Percentiles rank a stretch among this genome's conserved stretches.
These are phyloP conservation scores for Odocoileus virginianus DNA, from an alignment of 2,113 vertebrate species.

Conservation along the genomic window DNA sequence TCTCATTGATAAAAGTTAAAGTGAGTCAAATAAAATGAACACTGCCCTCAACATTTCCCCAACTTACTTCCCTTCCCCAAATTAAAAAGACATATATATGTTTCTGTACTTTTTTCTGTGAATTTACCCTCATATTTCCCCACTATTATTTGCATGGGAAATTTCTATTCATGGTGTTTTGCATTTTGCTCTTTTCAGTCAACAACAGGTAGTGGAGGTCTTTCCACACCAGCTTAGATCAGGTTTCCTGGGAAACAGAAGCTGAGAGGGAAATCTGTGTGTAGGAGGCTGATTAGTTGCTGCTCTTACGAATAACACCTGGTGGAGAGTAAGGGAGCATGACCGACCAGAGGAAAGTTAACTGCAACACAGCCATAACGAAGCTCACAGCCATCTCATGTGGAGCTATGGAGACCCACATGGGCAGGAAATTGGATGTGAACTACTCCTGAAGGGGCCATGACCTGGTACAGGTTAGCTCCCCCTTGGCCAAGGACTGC, in stretches of 20 bases:
- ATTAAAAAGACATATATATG: not conserved
- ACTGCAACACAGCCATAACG: fast-evolving
- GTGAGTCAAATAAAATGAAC: too few relatives aligned
- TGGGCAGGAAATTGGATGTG: not conserved
- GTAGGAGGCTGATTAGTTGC: not conserved
- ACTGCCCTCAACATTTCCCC: too few relatives aligned
- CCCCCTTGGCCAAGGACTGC: not conserved
- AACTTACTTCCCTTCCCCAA: not conserved
- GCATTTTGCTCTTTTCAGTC: not conserved
- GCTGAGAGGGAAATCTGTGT: not conserved
- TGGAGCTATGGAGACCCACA: not conserved
- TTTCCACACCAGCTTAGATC: not conserved
- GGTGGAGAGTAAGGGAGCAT: not conserved
- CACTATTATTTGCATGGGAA: not conserved
- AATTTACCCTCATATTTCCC: not conserved
- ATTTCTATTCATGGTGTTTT: not conserved
- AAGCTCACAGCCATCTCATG: not conserved
- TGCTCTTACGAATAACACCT: not conserved
- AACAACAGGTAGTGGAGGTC: not conserved
- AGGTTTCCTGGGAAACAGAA: slow-evolving; percentile 30
- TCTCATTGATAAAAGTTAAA: not conserved
- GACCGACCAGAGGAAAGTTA: not conserved
- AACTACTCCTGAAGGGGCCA: not conserved
- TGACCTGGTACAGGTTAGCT: not conserved
- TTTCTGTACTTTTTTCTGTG: not conserved